Evolutionary conservation across 2,797 vertebrate species (phyloP).

Genomic region (Darevskia nairensis): DNA sequence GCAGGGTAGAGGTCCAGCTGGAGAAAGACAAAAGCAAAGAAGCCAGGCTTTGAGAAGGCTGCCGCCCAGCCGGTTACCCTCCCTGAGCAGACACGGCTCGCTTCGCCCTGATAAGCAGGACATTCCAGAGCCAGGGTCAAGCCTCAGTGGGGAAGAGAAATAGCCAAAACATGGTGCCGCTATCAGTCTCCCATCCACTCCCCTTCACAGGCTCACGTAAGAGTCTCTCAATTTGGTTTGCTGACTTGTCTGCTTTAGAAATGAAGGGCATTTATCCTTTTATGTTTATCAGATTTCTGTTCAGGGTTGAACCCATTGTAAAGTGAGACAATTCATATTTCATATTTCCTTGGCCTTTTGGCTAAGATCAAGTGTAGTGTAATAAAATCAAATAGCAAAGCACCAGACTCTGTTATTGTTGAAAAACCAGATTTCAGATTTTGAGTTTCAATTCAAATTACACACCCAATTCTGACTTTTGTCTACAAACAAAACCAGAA

Average conservation of each 20-base stretch:
- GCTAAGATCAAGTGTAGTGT: too few species aligned
- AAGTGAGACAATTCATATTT: not conserved
- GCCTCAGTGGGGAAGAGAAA: not conserved
- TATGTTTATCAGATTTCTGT: not conserved
- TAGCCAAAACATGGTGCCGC: not conserved
- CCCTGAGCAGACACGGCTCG: conserved; percentile 5
- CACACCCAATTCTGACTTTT: not conserved
- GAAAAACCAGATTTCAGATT: not conserved
- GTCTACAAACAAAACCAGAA: not conserved
- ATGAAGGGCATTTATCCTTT: not conserved
- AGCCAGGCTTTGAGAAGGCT: conserved; percentile 48
- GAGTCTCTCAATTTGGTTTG: too few species aligned
- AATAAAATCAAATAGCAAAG: not conserved
- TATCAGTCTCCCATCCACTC: not conserved
- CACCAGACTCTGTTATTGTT: not conserved
- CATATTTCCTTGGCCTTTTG: too few species aligned
- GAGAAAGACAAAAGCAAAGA: conserved; percentile 53
- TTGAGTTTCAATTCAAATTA: not conserved
- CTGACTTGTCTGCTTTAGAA: not conserved
- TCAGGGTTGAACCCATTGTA: not conserved
- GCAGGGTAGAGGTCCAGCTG: conserved; percentile 96
- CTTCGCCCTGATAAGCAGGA: conserved; percentile 35
- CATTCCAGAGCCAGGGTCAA: not conserved
- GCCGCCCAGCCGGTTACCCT: not conserved
- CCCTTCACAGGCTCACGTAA: not conserved